Evolutionary conservation across 2,113 vertebrate genomes (phyloP), one percentile per base, ranked within the genome.

Genomic region (Connochaetes taurinus): DNA sequence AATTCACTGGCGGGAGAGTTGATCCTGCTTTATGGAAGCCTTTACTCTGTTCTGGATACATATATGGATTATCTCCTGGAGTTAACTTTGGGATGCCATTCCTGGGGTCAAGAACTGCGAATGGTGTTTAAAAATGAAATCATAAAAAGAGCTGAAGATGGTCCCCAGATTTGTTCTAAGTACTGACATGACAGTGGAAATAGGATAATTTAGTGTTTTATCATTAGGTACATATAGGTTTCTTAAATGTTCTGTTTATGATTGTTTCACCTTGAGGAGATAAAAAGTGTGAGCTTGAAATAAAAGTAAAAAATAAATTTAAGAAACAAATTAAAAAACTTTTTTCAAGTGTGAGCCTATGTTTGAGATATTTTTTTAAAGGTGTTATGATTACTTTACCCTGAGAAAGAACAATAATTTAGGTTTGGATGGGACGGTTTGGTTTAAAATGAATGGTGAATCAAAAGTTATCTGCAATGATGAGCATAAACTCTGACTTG

Each of bases 31-130:
- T 97, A 78, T 97, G n/a, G 80, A 98, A 98, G 57, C 23, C 98
- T 95, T 64, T 89, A 94, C 98, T 98, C 60, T 98, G 94, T 83
- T 98, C 98, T 90, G 98, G 87, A 36, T 25, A 89, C 94, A 95
- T 92, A 64, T 98, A 98, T 1, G 97, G 92, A 36, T 98, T 98
- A 58, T 98, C 98, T 67, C 98, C 98, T 45, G 98, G 98, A 50
- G 91, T 98, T 67, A 93, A 71, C 16, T 74, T 92, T 12, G 98
- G 98, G 33, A 98, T 97, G 94, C 98, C 98, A 60, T 98, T 98
- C 91, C 98, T 97, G 52, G 93, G 52, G 93, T 98, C 96, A 43
- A 97, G 97, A 91, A 86, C 98, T 98, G 86, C 50, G 45, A 85
- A 60, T 82, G 62, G 80, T 6, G 1, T 94, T 96, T 92, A 27